Conservation (phyloP, 2,888 invertebrate species). For the Eristalinus aeneus region DNA sequence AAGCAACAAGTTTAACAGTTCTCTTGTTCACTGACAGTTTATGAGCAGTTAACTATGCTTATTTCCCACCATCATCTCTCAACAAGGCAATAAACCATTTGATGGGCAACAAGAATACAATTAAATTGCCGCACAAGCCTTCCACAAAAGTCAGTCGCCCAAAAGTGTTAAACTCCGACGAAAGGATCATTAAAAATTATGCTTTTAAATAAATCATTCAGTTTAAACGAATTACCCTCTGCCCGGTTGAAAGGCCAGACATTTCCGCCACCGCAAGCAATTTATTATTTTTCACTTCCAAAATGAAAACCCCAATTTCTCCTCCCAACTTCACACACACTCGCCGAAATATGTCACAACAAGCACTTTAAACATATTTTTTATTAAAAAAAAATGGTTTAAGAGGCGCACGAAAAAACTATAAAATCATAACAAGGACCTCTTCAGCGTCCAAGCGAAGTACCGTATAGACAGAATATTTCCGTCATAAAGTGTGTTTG, state of each 20-base stretch:
- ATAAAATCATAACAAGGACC: constrained; percentile 31
- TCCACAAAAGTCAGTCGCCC: background rate
- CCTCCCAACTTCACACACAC: no score
- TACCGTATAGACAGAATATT: background rate
- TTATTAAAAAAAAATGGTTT: constrained; percentile 12
- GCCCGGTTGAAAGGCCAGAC: constrained; percentile 2
- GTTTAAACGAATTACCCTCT: background rate
- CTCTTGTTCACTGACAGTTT: background rate
- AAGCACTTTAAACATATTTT: constrained; percentile 27
- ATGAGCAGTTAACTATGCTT: background rate
- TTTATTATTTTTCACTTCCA: constrained; percentile 5
- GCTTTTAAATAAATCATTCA: background rate
- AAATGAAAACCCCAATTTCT: constrained; percentile 12
- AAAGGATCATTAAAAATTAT: background rate
- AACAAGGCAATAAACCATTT: background rate
- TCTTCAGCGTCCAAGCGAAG: background rate
- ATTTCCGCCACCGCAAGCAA: constrained; percentile 1
- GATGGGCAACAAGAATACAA: background rate
- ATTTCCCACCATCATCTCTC: background rate
- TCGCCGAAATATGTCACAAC: background rate
- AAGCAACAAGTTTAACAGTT: background rate
- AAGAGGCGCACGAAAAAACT: background rate
- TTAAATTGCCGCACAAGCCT: background rate
- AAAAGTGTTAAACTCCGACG: background rate
- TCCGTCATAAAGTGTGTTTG: constrained; percentile 22